phyloP scores from a whole-genome alignment of 2,888 invertebrate species.

The Trisateles emortualis region DNA sequence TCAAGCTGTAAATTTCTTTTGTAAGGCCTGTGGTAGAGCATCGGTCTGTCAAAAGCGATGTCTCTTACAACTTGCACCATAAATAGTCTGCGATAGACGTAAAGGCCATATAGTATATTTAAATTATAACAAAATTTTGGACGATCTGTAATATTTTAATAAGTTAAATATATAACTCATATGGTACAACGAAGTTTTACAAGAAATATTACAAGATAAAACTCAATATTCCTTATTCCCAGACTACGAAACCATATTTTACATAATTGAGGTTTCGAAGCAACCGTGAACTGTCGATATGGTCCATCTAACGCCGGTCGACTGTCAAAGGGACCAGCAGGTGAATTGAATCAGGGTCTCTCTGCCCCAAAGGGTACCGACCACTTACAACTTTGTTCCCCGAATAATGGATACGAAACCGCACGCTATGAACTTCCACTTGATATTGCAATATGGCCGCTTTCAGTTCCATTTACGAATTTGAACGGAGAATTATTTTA shows the following conservation, averaged over 20 bases:
- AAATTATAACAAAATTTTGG: too few relatives aligned
- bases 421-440: slow-evolving; percentile 64
- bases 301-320: slow-evolving; percentile 44
- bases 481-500: slow-evolving; percentile 27
- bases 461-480: slow-evolving; percentile 44
- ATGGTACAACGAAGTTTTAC: too few relatives aligned
- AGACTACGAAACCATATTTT: slow-evolving; percentile 2
- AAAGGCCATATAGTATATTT: too few relatives aligned
- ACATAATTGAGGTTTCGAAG: slow-evolving; percentile 40
- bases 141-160: too few relatives aligned
- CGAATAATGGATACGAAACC: slow-evolving; percentile 77
- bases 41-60: too few relatives aligned
- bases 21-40: too few relatives aligned
- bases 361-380: slow-evolving; percentile 61
- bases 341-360: slow-evolving; percentile 76
- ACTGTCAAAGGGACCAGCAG: slow-evolving; percentile 66
- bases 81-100: too few relatives aligned
- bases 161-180: too few relatives aligned
- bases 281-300: slow-evolving; percentile 59
- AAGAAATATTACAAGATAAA: background rate
- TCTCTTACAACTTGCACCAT: too few relatives aligned
- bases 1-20: too few relatives aligned
- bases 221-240: background rate
- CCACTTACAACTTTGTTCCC: slow-evolving; percentile 76
- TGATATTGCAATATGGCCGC: slow-evolving; percentile 45